phyloP scores from a whole-genome alignment of 2,797 vertebrate species.

The Gambelia wislizenii region DNA sequence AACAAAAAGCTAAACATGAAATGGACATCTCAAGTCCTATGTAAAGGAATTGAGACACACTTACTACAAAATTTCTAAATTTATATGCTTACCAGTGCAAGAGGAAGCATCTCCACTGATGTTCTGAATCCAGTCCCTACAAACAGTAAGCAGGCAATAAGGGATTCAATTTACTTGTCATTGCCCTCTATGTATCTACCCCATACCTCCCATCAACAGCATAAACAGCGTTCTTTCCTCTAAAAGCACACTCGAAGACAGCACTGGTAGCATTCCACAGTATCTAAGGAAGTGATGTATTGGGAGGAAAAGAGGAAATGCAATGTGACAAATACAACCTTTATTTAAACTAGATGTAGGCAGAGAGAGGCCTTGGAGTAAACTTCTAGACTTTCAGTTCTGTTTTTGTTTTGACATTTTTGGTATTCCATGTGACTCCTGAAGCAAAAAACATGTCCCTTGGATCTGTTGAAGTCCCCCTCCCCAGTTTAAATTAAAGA shows the following conservation, averaged over 20 bases:
- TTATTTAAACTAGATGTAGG: not conserved
- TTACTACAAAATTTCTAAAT: not conserved
- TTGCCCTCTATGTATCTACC: not conserved
- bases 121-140: constrained; percentile 89
- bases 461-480: no score
- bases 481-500: not conserved
- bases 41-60: not conserved
- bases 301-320: not conserved
- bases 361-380: no score
- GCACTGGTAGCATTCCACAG: not conserved
- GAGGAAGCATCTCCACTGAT: constrained; percentile 87
- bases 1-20: not conserved
- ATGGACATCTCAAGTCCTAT: constrained; percentile 18
- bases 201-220: accelerated
- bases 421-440: no score
- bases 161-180: not conserved
- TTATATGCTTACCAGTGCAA: constrained; percentile 83
- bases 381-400: no score
- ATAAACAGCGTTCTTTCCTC: not conserved
- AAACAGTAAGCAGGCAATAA: constrained; percentile 48
- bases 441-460: no score
- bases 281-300: not conserved
- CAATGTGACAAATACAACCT: not conserved
- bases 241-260: not conserved
- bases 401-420: no score